phyloP scores from a whole-genome alignment of 2,888 invertebrate species.

The Trichogramma dendrolimi region DNA sequence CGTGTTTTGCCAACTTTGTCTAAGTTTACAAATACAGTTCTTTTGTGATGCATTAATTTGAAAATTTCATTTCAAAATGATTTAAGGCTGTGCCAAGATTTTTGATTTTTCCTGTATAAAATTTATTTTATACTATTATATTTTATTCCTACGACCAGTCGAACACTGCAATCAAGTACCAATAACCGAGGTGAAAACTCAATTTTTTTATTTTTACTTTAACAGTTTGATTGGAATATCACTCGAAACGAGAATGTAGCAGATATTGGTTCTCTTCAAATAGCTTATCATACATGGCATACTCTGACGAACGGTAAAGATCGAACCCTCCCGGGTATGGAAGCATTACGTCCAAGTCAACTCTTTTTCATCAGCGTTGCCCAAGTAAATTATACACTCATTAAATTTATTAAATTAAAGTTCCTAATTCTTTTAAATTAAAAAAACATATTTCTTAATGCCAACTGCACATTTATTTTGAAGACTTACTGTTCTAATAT shows the following conservation, averaged over 20 bases:
- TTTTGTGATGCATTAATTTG: no score
- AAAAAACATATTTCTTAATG: slow-evolving; percentile 2
- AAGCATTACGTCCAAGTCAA: slow-evolving; percentile 51
- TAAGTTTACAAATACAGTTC: no score
- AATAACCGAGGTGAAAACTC: not conserved
- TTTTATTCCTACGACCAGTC: no score
- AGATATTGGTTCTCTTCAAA: slow-evolving; percentile 54
- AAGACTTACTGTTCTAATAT: slow-evolving; percentile 56
- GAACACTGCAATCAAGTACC: no score
- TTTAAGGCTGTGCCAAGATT: no score
- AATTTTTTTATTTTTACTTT: slow-evolving; percentile 10
- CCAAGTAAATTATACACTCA: slow-evolving; percentile 45
- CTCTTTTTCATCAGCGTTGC: slow-evolving; percentile 56
- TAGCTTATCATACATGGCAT: slow-evolving; percentile 54
- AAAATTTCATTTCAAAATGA: no score
- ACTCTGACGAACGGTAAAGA: slow-evolving; percentile 44
- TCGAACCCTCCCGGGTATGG: slow-evolving; percentile 52
- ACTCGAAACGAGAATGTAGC: slow-evolving; percentile 57
- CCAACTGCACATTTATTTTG: slow-evolving; percentile 20
- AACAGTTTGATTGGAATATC: slow-evolving; percentile 55
- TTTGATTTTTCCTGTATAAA: no score
- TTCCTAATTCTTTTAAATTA: not conserved
- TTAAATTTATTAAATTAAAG: not conserved
- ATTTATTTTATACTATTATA: no score
- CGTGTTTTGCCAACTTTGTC: no score